phyloP scores from a whole-genome alignment of 1,140 invertebrate genomes.

The Pseudomyrmex cubaensis region DNA sequence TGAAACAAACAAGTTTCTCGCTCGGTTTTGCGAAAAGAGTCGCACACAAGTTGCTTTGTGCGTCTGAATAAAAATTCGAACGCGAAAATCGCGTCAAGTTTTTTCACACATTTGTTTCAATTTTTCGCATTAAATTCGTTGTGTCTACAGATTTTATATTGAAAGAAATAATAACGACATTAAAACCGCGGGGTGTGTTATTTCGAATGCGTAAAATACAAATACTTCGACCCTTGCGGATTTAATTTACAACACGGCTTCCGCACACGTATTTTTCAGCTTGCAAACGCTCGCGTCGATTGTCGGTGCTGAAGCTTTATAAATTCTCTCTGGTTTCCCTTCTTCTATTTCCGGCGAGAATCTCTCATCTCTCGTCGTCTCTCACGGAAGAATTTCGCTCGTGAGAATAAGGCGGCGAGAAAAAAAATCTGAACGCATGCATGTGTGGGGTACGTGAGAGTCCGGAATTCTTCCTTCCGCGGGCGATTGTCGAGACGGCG shows the following conservation, averaged over 20 bases:
- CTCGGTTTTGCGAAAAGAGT: neutral
- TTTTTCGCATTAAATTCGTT: too few species aligned
- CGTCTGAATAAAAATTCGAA: too few species aligned
- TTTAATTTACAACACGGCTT: neutral
- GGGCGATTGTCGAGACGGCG: conserved; percentile 49
- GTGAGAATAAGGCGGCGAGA: neutral
- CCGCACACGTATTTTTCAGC: neutral
- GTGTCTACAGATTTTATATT: too few species aligned
- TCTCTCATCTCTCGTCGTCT: neutral
- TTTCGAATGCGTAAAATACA: neutral
- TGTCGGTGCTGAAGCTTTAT: neutral
- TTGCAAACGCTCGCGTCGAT: neutral
- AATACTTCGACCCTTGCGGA: too few species aligned
- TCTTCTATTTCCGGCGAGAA: neutral
- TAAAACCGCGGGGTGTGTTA: neutral
- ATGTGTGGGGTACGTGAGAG: neutral
- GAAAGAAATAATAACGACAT: too few species aligned
- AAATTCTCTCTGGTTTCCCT: conserved; percentile 13
- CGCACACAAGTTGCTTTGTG: too few species aligned
- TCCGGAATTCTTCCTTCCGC: conserved; percentile 36
- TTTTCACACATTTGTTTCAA: too few species aligned
- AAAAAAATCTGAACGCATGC: conserved; percentile 5
- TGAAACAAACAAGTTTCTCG: conserved; percentile 5
- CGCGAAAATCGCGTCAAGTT: too few species aligned
- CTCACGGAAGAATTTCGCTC: neutral